A percentile compares a stretch with the other conserved stretches of the same genome.
Evolutionary conservation across 2,797 vertebrate genomes (phyloP).

Genomic region (Micromesistius poutassou): DNA sequence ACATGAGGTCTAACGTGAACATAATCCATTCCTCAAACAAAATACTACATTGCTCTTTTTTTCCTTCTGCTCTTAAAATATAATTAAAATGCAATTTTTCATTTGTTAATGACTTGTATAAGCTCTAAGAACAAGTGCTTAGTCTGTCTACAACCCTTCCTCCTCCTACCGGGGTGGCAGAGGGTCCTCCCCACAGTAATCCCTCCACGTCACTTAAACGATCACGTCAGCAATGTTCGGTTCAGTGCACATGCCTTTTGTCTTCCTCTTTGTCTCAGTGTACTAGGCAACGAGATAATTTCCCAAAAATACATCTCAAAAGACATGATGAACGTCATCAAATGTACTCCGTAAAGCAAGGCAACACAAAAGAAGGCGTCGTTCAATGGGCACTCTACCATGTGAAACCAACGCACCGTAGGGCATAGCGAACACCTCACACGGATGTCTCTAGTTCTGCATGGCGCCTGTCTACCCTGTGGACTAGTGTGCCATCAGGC

Average conservation of each 20-base stretch:
- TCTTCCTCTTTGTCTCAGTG: not conserved
- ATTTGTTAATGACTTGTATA: not conserved
- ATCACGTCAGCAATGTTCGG: not conserved
- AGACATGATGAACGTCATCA: not conserved
- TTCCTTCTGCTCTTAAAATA: not conserved
- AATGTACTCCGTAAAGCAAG: not conserved
- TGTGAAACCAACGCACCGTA: not conserved
- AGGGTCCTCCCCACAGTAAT: not conserved
- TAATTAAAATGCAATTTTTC: not conserved
- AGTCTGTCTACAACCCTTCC: not conserved
- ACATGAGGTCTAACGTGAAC: not conserved
- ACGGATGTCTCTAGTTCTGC: not conserved
- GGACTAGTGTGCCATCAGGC: not conserved
- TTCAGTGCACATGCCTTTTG: not conserved
- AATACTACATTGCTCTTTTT: conserved; percentile 10
- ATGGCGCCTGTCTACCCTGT: not conserved
- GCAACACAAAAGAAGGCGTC: not conserved
- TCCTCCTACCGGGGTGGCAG: not conserved
- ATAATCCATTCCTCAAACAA: not conserved
- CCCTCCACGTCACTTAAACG: not conserved
- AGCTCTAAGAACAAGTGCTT: not conserved
- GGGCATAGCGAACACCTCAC: not conserved
- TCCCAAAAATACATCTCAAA: not conserved
- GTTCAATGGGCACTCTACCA: not conserved
- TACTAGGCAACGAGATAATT: not conserved